Percentiles rank a stretch among this genome's conserved stretches.
Conservation (phyloP, 2,113 vertebrate genomes). For the Plecotus auritus region DNA sequence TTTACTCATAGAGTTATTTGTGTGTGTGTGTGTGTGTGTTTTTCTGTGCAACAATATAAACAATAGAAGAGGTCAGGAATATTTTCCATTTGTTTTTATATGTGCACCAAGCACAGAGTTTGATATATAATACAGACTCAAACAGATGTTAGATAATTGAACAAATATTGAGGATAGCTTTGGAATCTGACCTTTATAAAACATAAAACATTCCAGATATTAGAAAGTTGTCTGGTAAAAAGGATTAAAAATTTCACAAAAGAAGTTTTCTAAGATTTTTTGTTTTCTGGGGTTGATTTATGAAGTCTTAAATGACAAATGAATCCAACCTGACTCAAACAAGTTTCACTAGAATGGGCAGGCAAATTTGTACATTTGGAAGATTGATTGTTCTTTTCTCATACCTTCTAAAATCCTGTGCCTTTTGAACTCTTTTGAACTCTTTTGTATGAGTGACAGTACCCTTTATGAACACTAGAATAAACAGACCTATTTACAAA, state of each 20-base stretch:
- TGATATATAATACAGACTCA: background rate
- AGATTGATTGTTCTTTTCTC: background rate
- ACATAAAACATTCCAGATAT: background rate
- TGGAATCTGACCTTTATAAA: background rate
- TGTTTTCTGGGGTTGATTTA: background rate
- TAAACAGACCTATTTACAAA: background rate
- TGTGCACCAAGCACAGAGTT: background rate
- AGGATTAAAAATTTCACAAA: background rate
- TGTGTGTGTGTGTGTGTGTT: background rate
- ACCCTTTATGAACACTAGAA: background rate
- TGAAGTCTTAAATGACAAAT: constrained; percentile 8
- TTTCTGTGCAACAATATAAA: background rate
- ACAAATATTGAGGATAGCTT: background rate
- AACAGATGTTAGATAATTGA: background rate
- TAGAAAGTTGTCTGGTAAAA: background rate
- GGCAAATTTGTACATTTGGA: background rate
- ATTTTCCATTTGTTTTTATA: background rate
- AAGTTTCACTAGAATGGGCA: background rate
- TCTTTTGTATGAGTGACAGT: background rate
- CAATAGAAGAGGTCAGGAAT: background rate
- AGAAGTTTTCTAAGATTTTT: background rate
- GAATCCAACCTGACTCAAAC: background rate
- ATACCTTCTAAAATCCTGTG: background rate
- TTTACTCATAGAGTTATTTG: background rate
- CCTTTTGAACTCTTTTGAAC: background rate